A percentile compares a stretch with the other conserved stretches of the same genome.
phyloP scores from a whole-genome alignment of 2,113 vertebrate species.

The Aplodontia rufa region DNA sequence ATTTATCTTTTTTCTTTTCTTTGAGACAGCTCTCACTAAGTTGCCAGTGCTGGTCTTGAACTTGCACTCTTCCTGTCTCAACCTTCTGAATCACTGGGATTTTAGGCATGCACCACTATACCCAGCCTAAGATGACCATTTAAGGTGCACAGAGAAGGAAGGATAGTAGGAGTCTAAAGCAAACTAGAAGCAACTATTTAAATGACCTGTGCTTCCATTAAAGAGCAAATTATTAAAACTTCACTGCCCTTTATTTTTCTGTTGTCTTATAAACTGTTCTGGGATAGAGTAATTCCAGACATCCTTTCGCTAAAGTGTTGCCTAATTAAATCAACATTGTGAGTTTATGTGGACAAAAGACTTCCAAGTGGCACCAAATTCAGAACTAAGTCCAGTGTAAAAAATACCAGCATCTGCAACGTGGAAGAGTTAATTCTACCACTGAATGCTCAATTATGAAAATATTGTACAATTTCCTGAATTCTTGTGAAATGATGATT shows the following conservation, averaged over 20 bases:
- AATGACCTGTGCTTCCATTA: not conserved
- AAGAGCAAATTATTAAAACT: not conserved
- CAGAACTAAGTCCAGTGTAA: not conserved
- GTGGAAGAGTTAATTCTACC: not conserved
- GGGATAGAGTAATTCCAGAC: not conserved
- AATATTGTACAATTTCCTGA: not conserved
- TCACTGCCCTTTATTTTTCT: not conserved
- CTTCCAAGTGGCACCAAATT: not conserved
- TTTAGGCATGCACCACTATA: too few species aligned
- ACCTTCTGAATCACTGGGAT: too few species aligned
- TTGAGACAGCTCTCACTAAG: too few species aligned
- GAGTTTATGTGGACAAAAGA: not conserved
- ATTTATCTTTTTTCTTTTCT: too few species aligned
- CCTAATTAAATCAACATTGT: not conserved
- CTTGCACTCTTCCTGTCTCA: too few species aligned
- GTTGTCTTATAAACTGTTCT: constrained; percentile 12
- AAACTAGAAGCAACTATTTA: not conserved
- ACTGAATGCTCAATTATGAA: not conserved
- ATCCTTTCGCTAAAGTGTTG: not conserved
- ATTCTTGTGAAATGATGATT: not conserved
- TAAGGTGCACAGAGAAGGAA: not conserved
- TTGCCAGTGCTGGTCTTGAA: too few species aligned
- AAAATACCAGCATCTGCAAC: not conserved
- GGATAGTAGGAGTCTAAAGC: not conserved
- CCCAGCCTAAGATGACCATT: not conserved